phyloP scores from a whole-genome alignment of 2,888 invertebrate species.

The Mamestra brassicae region DNA sequence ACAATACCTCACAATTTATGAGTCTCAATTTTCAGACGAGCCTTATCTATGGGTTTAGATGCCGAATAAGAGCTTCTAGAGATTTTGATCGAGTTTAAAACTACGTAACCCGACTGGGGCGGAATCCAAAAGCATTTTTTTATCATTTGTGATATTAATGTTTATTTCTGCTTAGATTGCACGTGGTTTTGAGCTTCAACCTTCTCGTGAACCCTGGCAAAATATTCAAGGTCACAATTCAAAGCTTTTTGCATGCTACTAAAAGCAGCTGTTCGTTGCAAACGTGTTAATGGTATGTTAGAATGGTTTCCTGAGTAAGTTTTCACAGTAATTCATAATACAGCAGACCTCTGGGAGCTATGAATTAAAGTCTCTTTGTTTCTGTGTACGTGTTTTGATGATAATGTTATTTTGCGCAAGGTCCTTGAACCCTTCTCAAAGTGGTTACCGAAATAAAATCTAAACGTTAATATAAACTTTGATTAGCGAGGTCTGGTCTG shows the following conservation, averaged over 20 bases:
- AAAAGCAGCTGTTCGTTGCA: conserved; percentile 6
- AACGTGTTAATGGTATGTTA: background rate
- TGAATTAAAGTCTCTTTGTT: background rate
- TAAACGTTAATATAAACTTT: too few species aligned
- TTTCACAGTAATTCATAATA: background rate
- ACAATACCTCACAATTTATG: too few species aligned
- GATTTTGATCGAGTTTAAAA: too few species aligned
- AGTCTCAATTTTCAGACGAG: too few species aligned
- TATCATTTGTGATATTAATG: too few species aligned
- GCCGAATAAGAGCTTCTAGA: too few species aligned
- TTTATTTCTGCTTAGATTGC: too few species aligned
- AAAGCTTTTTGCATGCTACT: background rate
- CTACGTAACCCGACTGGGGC: too few species aligned
- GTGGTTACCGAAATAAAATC: background rate
- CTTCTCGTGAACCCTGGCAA: background rate
- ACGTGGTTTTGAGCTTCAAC: background rate
- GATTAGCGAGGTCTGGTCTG: too few species aligned
- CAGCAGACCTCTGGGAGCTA: background rate
- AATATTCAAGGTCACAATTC: background rate
- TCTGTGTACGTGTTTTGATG: background rate
- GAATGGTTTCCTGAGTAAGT: conserved; percentile 4
- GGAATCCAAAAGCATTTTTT: too few species aligned
- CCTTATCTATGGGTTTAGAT: too few species aligned
- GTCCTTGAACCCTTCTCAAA: background rate
- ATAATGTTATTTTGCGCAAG: background rate